Conservation (phyloP, 2,113 vertebrate species). For the Nanorana parkeri region DNA sequence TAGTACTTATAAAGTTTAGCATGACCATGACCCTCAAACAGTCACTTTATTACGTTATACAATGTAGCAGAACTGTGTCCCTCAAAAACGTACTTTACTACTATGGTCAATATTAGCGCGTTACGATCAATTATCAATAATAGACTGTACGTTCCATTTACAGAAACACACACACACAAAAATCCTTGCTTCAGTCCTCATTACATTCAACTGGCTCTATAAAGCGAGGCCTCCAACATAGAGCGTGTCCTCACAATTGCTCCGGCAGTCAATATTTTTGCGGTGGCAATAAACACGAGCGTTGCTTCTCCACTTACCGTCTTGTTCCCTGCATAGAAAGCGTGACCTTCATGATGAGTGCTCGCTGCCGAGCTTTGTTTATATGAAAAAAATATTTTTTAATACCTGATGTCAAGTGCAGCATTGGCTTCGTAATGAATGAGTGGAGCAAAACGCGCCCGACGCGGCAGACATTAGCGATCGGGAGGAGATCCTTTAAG, state of each 20-base stretch:
- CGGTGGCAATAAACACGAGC: neutral
- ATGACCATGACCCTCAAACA: too few species aligned
- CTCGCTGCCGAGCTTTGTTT: neutral
- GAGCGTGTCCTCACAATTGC: neutral
- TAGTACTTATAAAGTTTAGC: too few species aligned
- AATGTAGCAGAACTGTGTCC: too few species aligned
- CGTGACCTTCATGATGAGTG: neutral
- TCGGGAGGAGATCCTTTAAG: neutral
- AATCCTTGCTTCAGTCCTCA: too few species aligned
- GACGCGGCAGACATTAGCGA: neutral
- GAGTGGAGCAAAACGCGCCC: slow-evolving; percentile 8
- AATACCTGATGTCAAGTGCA: slow-evolving; percentile 38
- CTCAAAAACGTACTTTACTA: too few species aligned
- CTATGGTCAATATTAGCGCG: too few species aligned
- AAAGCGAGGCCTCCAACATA: too few species aligned
- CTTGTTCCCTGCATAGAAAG: neutral
- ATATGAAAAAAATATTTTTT: slow-evolving; percentile 12
- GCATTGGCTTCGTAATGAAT: slow-evolving; percentile 28
- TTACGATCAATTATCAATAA: too few species aligned
- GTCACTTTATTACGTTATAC: too few species aligned
- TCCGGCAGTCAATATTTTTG: neutral
- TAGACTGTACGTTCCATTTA: too few species aligned
- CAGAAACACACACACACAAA: too few species aligned
- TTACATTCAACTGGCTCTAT: too few species aligned
- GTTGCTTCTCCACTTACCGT: slow-evolving; percentile 1